These are phyloP conservation scores for Synanceia verrucosa DNA, from an alignment of 2,797 vertebrate genomes.

Conservation along the genomic window DNA sequence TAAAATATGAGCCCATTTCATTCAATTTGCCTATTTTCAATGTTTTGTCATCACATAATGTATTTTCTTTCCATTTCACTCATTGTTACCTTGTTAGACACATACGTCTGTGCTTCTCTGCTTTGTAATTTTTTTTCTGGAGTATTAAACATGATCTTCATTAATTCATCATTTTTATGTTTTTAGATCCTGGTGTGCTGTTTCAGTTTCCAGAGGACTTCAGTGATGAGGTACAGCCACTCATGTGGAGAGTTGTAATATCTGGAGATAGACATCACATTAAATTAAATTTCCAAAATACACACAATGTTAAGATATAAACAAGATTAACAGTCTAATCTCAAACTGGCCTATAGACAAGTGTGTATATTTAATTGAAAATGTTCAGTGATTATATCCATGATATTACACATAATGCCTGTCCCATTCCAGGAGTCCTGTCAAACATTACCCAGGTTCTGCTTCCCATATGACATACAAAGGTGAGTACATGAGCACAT, in stretches of 20 bases:
- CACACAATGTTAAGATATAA: not conserved
- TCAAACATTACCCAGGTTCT: constrained; percentile 86
- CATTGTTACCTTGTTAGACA: not conserved
- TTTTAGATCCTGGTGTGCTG: constrained; percentile 84
- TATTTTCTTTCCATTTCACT: not conserved
- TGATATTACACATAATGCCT: not conserved
- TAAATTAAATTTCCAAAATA: not conserved
- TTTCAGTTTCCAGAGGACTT: constrained; percentile 89
- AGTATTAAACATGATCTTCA: not conserved
- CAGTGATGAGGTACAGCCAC: constrained; percentile 83
- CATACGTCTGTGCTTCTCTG: not conserved
- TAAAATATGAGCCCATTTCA: not conserved
- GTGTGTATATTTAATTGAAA: not conserved
- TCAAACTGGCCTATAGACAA: too few species aligned
- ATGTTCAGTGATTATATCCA: not conserved
- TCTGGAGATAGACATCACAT: not conserved
- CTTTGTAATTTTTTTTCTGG: not conserved
- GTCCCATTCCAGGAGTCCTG: constrained; percentile 80
- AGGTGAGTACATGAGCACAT: constrained; percentile 82
- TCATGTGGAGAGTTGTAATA: not conserved
- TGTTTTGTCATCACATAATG: not conserved
- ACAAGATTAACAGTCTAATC: not conserved
- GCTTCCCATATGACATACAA: constrained; percentile 91
- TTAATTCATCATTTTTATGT: not conserved
- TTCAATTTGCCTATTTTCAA: not conserved